Evolutionary conservation across 30 jellyfish, hydroid and myxozoan genomes (phyloP), one percentile per base, ranked within the genome.

Genomic region (Turritopsis dohrnii): DNA sequence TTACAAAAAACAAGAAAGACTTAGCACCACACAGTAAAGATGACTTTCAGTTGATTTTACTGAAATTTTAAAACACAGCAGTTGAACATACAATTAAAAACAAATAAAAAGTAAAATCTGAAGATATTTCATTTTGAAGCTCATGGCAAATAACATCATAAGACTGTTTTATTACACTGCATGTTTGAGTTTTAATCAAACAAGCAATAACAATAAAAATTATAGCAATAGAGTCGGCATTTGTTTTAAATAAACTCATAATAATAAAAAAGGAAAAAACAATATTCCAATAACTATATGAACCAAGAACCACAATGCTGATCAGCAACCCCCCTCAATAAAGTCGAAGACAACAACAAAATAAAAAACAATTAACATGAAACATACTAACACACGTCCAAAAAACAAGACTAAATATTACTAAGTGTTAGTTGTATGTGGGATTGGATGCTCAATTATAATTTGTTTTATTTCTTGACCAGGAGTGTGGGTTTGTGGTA

Each of bases 401-500:
- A 41, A 41, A 5, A 41, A 41, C n/a, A n/a, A n/a, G n/a, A n/a
- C n/a, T n/a, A n/a, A n/a, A n/a, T n/a, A n/a, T n/a, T n/a, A 41
- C 13, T 41, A 41, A 3, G 60, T 3, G 60, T 41, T 41, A 41
- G 60, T 41, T 41, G 60, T 41, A 41, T 41, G 60, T 41, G 60
- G 77, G 30, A 69, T 27, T 7, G 77, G 83, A 16, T 75, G 85
- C 27, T 52, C 79, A 79, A 79, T 53, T 13, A 79, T 28, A 20
- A 79, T 79, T 79, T 79, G 85, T 53, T 29, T 79, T 30, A 79
- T 53, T 79, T 79, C 85, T 52, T 79, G 85, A 30, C 52, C 27
- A 20, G 85, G 79, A 17, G 83, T n/a, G 18, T 23, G 82, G 20
- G 87, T 52, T 22, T 80, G 89, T 13, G 31, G 52, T 21, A 65